Evolutionary conservation across 1,140 invertebrate genomes (phyloP).

Genomic region (Tigriopus japonicus): DNA sequence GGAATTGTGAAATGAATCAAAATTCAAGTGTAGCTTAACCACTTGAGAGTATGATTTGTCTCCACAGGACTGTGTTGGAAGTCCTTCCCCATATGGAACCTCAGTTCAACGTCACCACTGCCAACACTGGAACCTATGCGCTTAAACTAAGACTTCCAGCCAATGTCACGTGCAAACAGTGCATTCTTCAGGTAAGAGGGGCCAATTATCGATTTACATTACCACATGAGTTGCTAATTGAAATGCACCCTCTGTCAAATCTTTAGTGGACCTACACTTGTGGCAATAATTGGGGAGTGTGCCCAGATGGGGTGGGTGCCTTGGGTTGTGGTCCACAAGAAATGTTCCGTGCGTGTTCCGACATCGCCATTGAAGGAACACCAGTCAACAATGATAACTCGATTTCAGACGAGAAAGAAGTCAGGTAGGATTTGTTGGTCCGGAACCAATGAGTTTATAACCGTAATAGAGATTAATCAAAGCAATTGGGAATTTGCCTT

Average conservation of each 20-base stretch:
- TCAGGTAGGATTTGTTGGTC: not conserved
- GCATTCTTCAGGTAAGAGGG: slow-evolving; percentile 17
- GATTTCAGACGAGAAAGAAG: not conserved
- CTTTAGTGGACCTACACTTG: slow-evolving; percentile 60
- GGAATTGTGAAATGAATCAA: no score
- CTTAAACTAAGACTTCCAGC: slow-evolving; percentile 15
- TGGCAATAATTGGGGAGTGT: slow-evolving; percentile 26
- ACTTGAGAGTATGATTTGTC: not conserved
- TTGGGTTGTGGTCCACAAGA: slow-evolving; percentile 68
- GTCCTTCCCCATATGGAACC: not conserved
- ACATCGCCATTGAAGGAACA: slow-evolving; percentile 42
- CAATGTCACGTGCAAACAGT: slow-evolving; percentile 16
- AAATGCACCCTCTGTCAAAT: not conserved
- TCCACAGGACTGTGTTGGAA: slow-evolving; percentile 1
- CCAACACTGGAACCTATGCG: not conserved
- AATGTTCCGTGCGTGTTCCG: slow-evolving; percentile 65
- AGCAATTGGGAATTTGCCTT: not conserved
- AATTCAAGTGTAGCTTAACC: not conserved
- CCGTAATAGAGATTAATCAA: not conserved
- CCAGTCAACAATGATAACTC: not conserved
- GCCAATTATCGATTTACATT: not conserved
- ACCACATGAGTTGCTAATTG: not conserved
- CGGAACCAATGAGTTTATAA: not conserved
- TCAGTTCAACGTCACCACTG: not conserved
- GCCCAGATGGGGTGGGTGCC: slow-evolving; percentile 32